These are phyloP conservation scores for Spondyliosoma cantharus DNA, from an alignment of 2,797 vertebrate genomes.

Conservation along the genomic window DNA sequence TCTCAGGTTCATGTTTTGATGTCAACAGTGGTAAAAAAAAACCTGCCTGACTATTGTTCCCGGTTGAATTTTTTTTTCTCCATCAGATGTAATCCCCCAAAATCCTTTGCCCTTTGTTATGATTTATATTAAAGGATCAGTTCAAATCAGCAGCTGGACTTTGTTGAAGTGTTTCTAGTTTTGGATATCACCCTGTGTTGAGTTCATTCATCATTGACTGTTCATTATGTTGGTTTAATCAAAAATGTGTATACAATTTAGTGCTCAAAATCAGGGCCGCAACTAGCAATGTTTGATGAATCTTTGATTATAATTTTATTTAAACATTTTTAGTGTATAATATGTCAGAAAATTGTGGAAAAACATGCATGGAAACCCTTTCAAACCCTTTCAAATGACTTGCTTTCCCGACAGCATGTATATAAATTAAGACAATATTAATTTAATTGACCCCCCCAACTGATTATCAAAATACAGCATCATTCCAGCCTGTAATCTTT, in stretches of 20 bases:
- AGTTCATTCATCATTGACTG: neutral
- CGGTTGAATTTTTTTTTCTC: conserved; percentile 10
- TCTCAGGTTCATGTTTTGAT: conserved; percentile 48
- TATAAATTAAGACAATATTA: neutral
- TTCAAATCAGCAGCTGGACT: conserved; percentile 19
- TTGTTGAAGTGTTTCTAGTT: neutral
- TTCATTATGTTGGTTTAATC: neutral
- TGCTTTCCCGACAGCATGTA: neutral
- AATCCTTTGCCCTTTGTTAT: conserved; percentile 28
- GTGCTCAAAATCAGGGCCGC: neutral
- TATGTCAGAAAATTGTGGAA: neutral
- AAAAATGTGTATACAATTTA: neutral
- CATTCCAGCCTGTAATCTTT: neutral
- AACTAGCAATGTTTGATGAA: neutral
- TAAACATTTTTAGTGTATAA: neutral
- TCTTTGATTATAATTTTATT: neutral
- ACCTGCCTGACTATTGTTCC: conserved; percentile 27
- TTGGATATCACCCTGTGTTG: neutral
- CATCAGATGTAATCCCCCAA: conserved; percentile 13
- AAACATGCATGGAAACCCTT: neutral
- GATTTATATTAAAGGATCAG: conserved; percentile 58
- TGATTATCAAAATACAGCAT: neutral
- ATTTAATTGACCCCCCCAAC: neutral
- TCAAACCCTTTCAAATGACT: neutral
- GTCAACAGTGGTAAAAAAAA: conserved; percentile 4